Evolutionary conservation across 1,140 invertebrate species (phyloP).

Genomic region (Drosophila nikananu): DNA sequence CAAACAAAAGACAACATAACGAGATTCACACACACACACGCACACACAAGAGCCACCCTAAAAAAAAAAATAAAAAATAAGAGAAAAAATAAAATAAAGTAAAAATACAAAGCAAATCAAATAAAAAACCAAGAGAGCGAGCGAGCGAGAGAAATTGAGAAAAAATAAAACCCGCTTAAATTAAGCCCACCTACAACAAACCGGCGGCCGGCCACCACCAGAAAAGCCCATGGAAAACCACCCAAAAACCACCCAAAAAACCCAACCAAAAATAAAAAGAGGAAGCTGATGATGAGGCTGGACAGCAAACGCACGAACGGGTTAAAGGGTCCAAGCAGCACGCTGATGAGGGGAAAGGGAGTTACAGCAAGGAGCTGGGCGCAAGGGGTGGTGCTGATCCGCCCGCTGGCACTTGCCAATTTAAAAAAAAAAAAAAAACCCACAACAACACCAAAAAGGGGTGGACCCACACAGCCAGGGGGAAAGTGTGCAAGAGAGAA

Average conservation of each 20-base stretch:
- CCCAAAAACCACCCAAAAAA: slow-evolving; percentile 29
- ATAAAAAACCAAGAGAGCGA: slow-evolving; percentile 66
- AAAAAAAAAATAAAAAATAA: slow-evolving; percentile 46
- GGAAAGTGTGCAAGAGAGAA: neutral
- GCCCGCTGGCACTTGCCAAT: slow-evolving; percentile 81
- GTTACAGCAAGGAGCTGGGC: neutral
- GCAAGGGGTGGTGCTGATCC: slow-evolving; percentile 56
- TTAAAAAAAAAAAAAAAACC: slow-evolving; percentile 56
- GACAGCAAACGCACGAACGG: slow-evolving; percentile 73
- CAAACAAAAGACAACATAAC: slow-evolving; percentile 81
- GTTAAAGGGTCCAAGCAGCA: slow-evolving; percentile 26
- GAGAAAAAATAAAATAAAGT: slow-evolving; percentile 35
- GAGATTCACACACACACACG: slow-evolving; percentile 69
- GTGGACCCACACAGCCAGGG: slow-evolving; percentile 7
- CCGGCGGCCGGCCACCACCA: slow-evolving; percentile 51
- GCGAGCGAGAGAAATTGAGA: slow-evolving; percentile 60
- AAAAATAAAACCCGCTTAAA: slow-evolving; percentile 83
- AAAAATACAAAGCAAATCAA: slow-evolving; percentile 68
- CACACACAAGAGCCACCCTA: slow-evolving; percentile 16
- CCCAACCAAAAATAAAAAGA: slow-evolving; percentile 28
- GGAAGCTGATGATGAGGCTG: slow-evolving; percentile 36
- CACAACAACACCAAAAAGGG: slow-evolving; percentile 16
- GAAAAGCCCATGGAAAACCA: slow-evolving; percentile 21
- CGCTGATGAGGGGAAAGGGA: slow-evolving; percentile 3
- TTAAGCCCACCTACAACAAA: slow-evolving; percentile 71